phyloP scores from a whole-genome alignment of 2,888 invertebrate species.

The Rhingia rostrata region DNA sequence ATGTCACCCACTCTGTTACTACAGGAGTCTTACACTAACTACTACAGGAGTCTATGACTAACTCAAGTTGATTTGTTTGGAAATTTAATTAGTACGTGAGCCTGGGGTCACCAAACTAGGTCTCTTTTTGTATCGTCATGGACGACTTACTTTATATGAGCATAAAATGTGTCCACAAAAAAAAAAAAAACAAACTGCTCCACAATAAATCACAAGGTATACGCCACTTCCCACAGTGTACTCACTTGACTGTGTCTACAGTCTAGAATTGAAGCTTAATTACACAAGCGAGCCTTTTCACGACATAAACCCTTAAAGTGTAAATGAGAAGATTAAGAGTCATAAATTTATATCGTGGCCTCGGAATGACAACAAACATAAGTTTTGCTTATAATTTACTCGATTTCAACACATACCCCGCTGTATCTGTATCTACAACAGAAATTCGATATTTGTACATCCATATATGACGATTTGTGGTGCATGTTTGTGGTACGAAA shows the following conservation, averaged over 20 bases:
- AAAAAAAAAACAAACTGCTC: no score
- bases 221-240: not conserved
- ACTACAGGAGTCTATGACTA: no score
- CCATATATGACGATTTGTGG: conserved; percentile 6
- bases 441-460: conserved; percentile 39
- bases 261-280: not conserved
- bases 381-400: conserved; percentile 67
- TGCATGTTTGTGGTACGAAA: conserved; percentile 27
- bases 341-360: conserved; percentile 62
- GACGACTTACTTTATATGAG: no score
- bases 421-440: conserved; percentile 4
- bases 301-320: conserved; percentile 7
- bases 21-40: no score
- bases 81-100: no score
- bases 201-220: no score
- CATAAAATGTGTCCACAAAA: no score
- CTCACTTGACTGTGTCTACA: not conserved
- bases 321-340: conserved; percentile 39
- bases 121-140: no score
- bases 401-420: conserved; percentile 35
- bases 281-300: not conserved
- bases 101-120: no score
- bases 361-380: conserved; percentile 66
- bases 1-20: no score
- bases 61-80: no score